Evolutionary conservation across 2,888 invertebrate species (phyloP).

Genomic region (Polyommatus icarus): DNA sequence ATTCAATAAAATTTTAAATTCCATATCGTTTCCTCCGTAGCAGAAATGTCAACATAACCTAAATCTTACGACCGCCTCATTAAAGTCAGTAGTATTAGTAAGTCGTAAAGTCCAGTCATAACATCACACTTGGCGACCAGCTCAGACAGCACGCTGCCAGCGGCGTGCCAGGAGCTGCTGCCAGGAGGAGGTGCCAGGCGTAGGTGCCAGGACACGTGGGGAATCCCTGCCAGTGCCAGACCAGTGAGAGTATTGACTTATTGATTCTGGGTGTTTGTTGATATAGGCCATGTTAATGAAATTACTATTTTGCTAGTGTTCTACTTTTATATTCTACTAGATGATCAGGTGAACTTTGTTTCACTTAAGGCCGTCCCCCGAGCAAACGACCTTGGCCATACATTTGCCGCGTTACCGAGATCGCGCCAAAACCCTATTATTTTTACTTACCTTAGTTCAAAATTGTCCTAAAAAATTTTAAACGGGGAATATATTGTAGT

Average conservation of each 20-base stretch:
- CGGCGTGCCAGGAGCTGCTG: constrained; percentile 2
- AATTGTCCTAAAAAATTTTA: too few relatives aligned
- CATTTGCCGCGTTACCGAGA: too few relatives aligned
- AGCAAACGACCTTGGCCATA: too few relatives aligned
- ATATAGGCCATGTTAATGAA: background rate
- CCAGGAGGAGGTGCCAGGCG: constrained; percentile 17
- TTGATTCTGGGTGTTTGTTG: background rate
- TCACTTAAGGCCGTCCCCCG: too few relatives aligned
- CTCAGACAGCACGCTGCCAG: constrained; percentile 25
- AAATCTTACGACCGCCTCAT: background rate
- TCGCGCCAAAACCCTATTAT: too few relatives aligned
- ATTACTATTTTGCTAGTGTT: background rate
- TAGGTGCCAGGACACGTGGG: constrained; percentile 19
- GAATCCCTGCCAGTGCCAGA: constrained; percentile 23
- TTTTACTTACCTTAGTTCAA: too few relatives aligned
- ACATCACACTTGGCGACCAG: constrained; percentile 18
- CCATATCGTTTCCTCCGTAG: background rate
- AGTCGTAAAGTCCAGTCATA: constrained; percentile 24
- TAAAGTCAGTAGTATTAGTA: background rate
- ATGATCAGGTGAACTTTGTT: too few relatives aligned
- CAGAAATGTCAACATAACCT: background rate
- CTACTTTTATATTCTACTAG: too few relatives aligned
- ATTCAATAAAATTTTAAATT: background rate
- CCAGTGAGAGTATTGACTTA: constrained; percentile 16
- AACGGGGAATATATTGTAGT: too few relatives aligned